phyloP scores from a whole-genome alignment of 2,113 vertebrate genomes.

The Casuarius casuarius region DNA sequence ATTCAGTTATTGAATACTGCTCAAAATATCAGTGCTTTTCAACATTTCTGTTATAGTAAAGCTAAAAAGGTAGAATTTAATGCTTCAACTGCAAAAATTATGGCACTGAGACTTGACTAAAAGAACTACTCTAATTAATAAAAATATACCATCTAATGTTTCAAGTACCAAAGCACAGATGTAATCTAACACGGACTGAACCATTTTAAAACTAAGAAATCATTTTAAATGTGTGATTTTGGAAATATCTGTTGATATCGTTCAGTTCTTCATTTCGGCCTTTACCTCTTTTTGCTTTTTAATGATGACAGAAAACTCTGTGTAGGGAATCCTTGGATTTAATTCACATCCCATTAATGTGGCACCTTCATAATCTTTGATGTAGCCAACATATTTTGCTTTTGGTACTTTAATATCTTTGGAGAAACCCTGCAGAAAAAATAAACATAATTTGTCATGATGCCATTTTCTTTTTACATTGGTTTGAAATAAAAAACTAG shows the following conservation, averaged over 20 bases:
- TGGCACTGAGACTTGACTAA: background rate
- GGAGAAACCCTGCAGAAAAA: slow-evolving; percentile 89
- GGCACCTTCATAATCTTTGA: slow-evolving; percentile 98
- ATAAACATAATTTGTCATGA: background rate
- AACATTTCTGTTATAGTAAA: background rate
- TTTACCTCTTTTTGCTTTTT: slow-evolving; percentile 99
- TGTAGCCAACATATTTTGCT: slow-evolving; percentile 96
- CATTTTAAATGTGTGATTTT: background rate
- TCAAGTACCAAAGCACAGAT: background rate
- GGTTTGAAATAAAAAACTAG: background rate
- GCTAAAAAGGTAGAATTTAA: background rate
- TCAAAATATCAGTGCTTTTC: background rate
- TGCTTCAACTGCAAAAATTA: background rate
- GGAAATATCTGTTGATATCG: background rate
- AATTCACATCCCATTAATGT: slow-evolving; percentile 98
- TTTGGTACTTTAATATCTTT: slow-evolving; percentile 99
- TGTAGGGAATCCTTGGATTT: slow-evolving; percentile 97
- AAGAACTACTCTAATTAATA: background rate
- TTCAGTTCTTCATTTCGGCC: background rate
- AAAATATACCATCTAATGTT: background rate
- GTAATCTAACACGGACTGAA: background rate
- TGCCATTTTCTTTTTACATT: background rate
- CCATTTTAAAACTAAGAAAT: background rate
- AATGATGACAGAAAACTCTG: slow-evolving; percentile 98
- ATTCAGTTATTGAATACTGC: background rate